Conservation (phyloP, 2,113 vertebrate genomes). For the Proteles cristata region DNA sequence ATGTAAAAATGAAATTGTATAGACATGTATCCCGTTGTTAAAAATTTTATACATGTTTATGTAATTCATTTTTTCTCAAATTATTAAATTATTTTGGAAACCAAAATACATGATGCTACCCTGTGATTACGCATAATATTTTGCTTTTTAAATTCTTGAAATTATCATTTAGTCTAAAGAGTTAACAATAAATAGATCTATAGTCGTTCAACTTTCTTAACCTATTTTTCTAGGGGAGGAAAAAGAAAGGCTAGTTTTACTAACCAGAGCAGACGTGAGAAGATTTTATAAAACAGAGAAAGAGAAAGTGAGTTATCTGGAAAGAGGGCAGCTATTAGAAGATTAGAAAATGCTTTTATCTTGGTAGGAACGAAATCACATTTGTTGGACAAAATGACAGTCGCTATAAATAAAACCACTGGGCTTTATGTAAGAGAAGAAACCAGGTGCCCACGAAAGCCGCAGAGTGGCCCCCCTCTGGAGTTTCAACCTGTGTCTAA, state of each 20-base stretch:
- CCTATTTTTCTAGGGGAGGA: neutral
- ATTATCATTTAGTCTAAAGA: neutral
- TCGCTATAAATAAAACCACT: slow-evolving; percentile 51
- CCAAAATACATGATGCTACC: neutral
- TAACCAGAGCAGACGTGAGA: neutral
- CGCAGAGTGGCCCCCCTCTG: neutral
- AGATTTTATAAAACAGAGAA: slow-evolving; percentile 43
- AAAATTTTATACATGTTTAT: neutral
- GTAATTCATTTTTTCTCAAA: neutral
- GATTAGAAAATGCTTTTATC: slow-evolving; percentile 65
- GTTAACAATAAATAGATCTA: neutral
- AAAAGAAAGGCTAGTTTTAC: slow-evolving; percentile 33
- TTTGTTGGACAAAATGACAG: slow-evolving; percentile 62
- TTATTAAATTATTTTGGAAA: slow-evolving; percentile 25
- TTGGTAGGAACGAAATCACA: slow-evolving; percentile 66
- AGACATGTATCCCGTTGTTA: neutral
- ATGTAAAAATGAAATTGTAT: slow-evolving; percentile 1
- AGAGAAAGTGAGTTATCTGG: neutral
- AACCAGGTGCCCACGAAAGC: neutral
- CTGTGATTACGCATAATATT: neutral
- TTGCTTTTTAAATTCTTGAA: slow-evolving; percentile 39
- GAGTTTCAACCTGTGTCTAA: slow-evolving; percentile 28
- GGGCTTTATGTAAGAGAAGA: slow-evolving; percentile 59
- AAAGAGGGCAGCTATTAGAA: neutral
- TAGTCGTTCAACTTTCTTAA: slow-evolving; percentile 10